These are phyloP conservation scores for Podarcis lilfordi DNA, from an alignment of 2,797 vertebrate genomes.

Conservation along the genomic window DNA sequence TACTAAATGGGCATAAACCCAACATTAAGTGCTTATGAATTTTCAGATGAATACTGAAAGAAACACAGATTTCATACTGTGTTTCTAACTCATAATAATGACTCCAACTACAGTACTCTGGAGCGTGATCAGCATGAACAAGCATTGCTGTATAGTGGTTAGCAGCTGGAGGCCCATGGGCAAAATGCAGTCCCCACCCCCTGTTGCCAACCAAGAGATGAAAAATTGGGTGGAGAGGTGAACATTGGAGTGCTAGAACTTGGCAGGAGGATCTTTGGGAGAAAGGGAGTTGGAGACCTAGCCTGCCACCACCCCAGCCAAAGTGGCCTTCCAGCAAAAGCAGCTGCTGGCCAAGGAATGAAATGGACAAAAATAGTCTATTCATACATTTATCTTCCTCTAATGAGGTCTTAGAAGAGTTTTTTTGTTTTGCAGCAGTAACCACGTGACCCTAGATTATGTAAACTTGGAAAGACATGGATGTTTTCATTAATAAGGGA, in stretches of 20 bases:
- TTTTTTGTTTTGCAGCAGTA: slow-evolving; percentile 19
- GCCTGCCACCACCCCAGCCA: not conserved
- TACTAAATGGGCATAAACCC: not conserved
- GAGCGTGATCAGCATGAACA: not conserved
- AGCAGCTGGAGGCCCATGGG: not conserved
- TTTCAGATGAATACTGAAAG: not conserved
- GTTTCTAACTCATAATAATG: not conserved
- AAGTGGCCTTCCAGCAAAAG: not conserved
- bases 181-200: not conserved
- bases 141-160: not conserved
- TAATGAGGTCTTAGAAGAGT: slow-evolving; percentile 15
- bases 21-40: not conserved
- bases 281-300: not conserved
- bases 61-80: not conserved
- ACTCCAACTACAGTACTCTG: not conserved
- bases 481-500: slow-evolving; percentile 37
- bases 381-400: not conserved
- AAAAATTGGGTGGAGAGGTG: not conserved
- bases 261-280: not conserved
- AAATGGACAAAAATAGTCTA: not conserved
- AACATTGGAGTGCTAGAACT: not conserved
- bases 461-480: slow-evolving; percentile 42
- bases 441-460: slow-evolving; percentile 35
- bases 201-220: not conserved
- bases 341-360: slow-evolving; percentile 2